These are phyloP conservation scores for Conomelus anceps DNA, from an alignment of 2,888 invertebrate genomes.

Conservation along the genomic window DNA sequence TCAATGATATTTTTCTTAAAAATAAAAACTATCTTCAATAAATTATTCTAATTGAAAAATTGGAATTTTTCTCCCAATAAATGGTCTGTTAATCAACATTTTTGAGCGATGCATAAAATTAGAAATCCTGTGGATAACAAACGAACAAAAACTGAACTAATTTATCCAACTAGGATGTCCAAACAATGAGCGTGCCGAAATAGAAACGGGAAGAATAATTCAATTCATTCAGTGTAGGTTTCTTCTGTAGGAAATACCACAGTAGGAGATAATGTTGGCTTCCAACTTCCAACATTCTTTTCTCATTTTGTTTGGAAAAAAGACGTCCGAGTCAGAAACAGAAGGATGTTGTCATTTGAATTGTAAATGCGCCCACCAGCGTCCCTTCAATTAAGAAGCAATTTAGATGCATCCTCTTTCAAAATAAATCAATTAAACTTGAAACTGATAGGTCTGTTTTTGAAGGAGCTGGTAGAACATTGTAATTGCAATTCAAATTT, in stretches of 20 bases:
- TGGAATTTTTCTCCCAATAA: neutral
- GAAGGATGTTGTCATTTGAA: neutral
- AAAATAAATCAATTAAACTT: neutral
- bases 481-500: neutral
- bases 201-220: neutral
- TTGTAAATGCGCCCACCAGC: neutral
- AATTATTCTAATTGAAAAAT: neutral
- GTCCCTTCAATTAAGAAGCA: neutral
- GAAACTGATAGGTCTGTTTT: neutral
- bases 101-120: neutral
- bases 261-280: neutral
- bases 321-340: neutral
- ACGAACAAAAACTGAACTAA: neutral
- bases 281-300: neutral
- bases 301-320: neutral
- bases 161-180: neutral
- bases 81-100: neutral
- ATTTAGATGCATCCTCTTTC: neutral
- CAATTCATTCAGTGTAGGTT: neutral
- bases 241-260: neutral
- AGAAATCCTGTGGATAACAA: neutral
- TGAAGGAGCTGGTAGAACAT: neutral
- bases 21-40: too few relatives aligned
- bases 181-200: neutral
- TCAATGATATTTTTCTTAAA: too few relatives aligned